Evolutionary conservation across 92 coral and sea anemone genomes (phyloP), one percentile per base, ranked within the genome.

Genomic region (Actinernus sp.): DNA sequence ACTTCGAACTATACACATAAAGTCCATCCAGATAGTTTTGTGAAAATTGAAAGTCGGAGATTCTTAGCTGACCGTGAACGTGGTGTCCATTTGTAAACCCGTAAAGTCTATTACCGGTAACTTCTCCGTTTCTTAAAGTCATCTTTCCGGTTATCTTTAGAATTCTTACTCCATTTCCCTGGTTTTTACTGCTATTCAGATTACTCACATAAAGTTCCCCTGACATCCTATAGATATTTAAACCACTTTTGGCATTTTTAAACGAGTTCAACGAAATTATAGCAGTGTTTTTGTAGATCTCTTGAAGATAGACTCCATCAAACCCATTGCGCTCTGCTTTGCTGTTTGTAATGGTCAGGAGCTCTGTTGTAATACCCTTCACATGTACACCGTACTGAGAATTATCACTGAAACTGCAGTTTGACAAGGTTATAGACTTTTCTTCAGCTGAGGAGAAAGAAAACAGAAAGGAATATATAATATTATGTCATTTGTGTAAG

Each of bases 371-470:
- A 20, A 76, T 17, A 56, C 56, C 59, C 1, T 76, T 50, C 21
- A 76, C 8, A 1, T 8, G 11, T 1, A 68, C 24, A 3, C 84
- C 84, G n/a, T 27, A 24, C 3, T 63, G 59, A 26, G 33, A 11
- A 26, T 76, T 66, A 14, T 76, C 58, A 11, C 31, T 65, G 19
- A 68, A 77, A 24, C 44, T 68, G 49, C 77, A 47, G 52, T 64
- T 78, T 26, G 62, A 26, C 18, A 78, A 16, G 29, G 40, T 8
- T 1, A 76, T 2, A 12, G 55, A 56, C 10, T 25, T 46, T 6
- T 9, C 2, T 50, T 36, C 75, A 50, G 49, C 29, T 23, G 50
- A 17, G 5, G 22, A 44, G 4, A 44, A 25, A 17, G 22, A 11
- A 44, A 44, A 10, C 1, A 21, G 6, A 11, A 1, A 44, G 22